Base-by-base conservation (phyloP, 2,888 invertebrate genomes). In the Branchellion lobata region DNA sequence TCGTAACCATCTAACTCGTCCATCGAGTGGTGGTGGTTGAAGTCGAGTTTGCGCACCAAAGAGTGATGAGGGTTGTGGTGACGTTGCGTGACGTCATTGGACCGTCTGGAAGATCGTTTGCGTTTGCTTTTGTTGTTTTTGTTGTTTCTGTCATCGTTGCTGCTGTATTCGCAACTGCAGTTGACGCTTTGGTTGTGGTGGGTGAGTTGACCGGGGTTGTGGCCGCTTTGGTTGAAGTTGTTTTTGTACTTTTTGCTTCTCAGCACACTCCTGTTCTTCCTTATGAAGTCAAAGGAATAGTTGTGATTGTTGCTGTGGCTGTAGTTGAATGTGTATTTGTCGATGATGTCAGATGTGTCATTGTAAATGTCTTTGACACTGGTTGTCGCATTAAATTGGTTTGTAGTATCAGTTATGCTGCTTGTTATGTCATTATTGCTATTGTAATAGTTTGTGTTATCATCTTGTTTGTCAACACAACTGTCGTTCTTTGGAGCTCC, bases 241-340 rank as follows among this genome's bases (percentile, higher is more conserved):
- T 57, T 57, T 57, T 57, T 8, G 24, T 57, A 57, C 61, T 57
- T 57, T 57, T 57, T 57, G 24, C 3, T n/a, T 57, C 21, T 57
- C 21, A 57, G 21, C 5, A 57, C 61, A n/a, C 21, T 57, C 21
- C 24, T 57, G 21, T 57, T 57, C 21, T 57, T 57, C 24, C 61
- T 8, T 14, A 57, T 57, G 61, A 57, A 57, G 21, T 57, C 61
- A n/a, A 57, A 57, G 21, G 61, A 57, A n/a, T 57, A 57, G 24
- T 57, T 57, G 61, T 57, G 61, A n/a, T 24, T 24, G 61, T n/a
- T 57, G 24, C 21, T 8, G 3, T 57, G 61, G 21, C 61, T n/a
- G n/a, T 57, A 57, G 61, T 57, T 57, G 24, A 57, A 57, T 3
- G 61, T 57, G 61, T 57, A 57, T 24, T 57, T 57, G 8, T 57